Percentiles rank a stretch among this genome's conserved stretches.
Conservation (phyloP, 2,888 invertebrate species). For the Ectemnius cavifrons region DNA sequence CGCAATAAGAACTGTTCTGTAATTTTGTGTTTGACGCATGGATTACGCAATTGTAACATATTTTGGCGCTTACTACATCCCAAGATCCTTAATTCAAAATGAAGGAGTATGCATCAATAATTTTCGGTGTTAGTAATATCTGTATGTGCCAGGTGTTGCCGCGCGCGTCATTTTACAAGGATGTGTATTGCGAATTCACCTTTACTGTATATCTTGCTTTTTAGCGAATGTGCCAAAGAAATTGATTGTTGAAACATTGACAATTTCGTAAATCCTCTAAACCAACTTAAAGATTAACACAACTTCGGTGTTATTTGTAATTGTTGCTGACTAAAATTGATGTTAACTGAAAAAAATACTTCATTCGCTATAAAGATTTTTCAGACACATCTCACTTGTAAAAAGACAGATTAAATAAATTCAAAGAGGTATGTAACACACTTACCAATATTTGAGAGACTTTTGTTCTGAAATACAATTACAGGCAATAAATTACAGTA, state of each 20-base stretch:
- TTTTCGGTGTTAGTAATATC: conserved; percentile 38
- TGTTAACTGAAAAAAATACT: too few species aligned
- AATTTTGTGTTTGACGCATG: not conserved
- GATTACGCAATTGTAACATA: too few species aligned
- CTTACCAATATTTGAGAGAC: conserved; percentile 69
- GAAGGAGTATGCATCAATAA: conserved; percentile 47
- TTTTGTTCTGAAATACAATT: conserved; percentile 75
- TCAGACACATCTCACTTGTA: conserved; percentile 58
- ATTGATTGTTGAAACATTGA: not conserved
- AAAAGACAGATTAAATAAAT: conserved; percentile 51
- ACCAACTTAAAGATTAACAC: too few species aligned
- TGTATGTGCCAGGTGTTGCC: conserved; percentile 30
- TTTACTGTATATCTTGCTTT: conserved; percentile 11
- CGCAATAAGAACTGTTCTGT: not conserved
- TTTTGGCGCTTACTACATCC: too few species aligned
- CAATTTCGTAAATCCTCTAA: too few species aligned
- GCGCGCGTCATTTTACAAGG: conserved; percentile 60
- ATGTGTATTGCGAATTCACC: conserved; percentile 33
- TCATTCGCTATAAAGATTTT: not conserved
- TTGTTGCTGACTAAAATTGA: too few species aligned
- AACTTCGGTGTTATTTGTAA: too few species aligned
- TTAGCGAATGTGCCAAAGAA: too few species aligned
- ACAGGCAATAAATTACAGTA: conserved; percentile 67
- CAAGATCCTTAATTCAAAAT: not conserved
- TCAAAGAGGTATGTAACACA: conserved; percentile 57